Evolutionary conservation across 2,113 vertebrate species (phyloP), one percentile per base, ranked within the genome.

Genomic region (Gobiocypris rarus): DNA sequence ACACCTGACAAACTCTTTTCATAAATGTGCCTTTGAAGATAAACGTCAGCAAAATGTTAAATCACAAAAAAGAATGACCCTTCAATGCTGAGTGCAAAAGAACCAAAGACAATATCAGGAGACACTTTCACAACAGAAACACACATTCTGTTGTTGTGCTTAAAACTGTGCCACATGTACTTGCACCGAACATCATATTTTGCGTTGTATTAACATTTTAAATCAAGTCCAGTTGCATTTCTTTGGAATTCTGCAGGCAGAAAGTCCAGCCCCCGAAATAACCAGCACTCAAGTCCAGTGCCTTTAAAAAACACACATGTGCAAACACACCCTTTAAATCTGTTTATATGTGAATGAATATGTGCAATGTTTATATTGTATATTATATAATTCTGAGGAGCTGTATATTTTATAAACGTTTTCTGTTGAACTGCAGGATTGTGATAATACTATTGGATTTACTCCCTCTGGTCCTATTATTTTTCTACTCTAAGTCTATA

Each of bases 341-440:
- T 56, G 61, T 54, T 81, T 69, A 34, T 34, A 81, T 61, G 75
- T 76, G 75, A 52, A 28, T 48, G 43, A 50, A 52, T 28, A 75
- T 28, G 78, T 81, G 59, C 78, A 81, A 81, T 82, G 80, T 82
- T 82, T 82, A 82, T 82, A 81, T 38, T 69, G n/a, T 67, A 54
- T 82, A 65, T 69, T 82, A 82, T 82, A 82, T 82, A 70, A 70
- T 82, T 81, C 65, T 70, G 65, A 38, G 80, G 14, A 82, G 80
- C 80, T 82, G 63, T 82, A 70, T 82, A 70, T 82, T 82, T 82
- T 82, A 54, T 82, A 81, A 70, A 82, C 22, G 28, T 56, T 71
- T 81, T 54, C 34, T 78, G 54, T 43, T 38, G 22, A 75, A 22
- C 74, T 78, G 76, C n/a, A 79, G 59, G 76, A 80, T 65, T 80